A percentile compares a stretch with the other conserved stretches of the same genome.
Conservation (phyloP, 2,888 invertebrate genomes). For the Phorcus lineatus region DNA sequence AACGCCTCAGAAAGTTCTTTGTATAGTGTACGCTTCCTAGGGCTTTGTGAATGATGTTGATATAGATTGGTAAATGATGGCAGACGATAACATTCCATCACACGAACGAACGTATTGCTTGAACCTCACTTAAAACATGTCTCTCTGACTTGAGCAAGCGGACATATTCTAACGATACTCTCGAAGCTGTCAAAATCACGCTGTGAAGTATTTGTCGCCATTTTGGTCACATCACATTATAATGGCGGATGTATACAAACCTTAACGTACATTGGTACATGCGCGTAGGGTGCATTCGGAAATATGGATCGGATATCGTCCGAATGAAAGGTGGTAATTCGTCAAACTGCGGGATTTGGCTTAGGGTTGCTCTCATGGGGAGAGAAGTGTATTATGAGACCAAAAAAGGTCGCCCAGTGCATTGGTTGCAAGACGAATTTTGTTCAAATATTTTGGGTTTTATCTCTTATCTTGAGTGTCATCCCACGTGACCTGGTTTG, state of each 20-base stretch:
- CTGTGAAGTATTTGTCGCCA: not conserved
- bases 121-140: not conserved
- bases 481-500: slow-evolving; percentile 14
- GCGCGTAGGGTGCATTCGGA: slow-evolving; percentile 19
- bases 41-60: not conserved
- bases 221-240: slow-evolving; percentile 18
- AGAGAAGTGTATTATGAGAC: not conserved
- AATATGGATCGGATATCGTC: slow-evolving; percentile 2
- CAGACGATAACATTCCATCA: not conserved
- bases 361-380: not conserved
- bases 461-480: slow-evolving; percentile 22
- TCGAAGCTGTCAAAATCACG: not conserved
- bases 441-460: slow-evolving; percentile 17
- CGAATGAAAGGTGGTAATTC: slow-evolving; percentile 22
- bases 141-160: not conserved
- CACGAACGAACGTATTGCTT: not conserved
- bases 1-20: not conserved
- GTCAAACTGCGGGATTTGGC: not conserved
- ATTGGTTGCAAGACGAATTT: not conserved
- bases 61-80: slow-evolving; percentile 9
- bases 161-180: not conserved
- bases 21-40: not conserved
- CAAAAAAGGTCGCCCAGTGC: not conserved
- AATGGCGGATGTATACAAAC: not conserved
- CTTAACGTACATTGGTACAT: not conserved